phyloP scores from a whole-genome alignment of 2,113 vertebrate species.

The Melanerpes formicivorus region DNA sequence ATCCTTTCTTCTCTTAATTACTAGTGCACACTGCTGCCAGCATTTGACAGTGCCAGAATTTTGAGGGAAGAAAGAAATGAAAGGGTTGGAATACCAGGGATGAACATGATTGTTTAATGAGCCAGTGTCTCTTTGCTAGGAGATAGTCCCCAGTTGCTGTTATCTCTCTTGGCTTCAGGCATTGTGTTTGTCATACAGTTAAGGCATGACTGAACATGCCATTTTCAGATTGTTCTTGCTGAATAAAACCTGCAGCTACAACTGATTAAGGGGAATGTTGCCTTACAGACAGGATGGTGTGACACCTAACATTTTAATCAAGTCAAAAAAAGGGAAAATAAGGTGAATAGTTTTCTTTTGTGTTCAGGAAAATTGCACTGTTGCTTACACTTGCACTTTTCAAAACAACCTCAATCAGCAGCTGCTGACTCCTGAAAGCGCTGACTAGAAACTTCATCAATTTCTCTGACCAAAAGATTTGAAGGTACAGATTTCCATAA shows the following conservation, averaged over 20 bases:
- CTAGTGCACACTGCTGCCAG: background rate
- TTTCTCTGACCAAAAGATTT: background rate
- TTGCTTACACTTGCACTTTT: background rate
- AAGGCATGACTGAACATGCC: slow-evolving; percentile 41
- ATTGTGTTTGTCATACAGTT: slow-evolving; percentile 41
- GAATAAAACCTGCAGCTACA: slow-evolving; percentile 7
- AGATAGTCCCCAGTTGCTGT: slow-evolving; percentile 15
- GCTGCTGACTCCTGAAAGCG: background rate
- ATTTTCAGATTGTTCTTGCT: background rate
- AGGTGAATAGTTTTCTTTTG: background rate
- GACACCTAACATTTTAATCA: background rate
- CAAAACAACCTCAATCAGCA: background rate
- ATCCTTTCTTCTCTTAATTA: slow-evolving; percentile 7
- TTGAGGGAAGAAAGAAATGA: slow-evolving; percentile 11
- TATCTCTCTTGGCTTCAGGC: slow-evolving; percentile 14
- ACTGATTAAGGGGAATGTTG: background rate
- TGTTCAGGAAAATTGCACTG: background rate
- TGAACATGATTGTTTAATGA: slow-evolving; percentile 32
- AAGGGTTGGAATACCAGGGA: slow-evolving; percentile 20
- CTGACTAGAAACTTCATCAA: background rate
- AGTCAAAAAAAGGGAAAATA: background rate
- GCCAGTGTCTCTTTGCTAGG: background rate
- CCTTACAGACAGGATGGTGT: background rate
- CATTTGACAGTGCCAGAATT: background rate
- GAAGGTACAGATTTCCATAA: background rate